A percentile compares a stretch with the other conserved stretches of the same genome.
Conservation (phyloP, 37 sponge, comb jelly and placozoan genomes). For the Halisarca cf. caerulea region DNA sequence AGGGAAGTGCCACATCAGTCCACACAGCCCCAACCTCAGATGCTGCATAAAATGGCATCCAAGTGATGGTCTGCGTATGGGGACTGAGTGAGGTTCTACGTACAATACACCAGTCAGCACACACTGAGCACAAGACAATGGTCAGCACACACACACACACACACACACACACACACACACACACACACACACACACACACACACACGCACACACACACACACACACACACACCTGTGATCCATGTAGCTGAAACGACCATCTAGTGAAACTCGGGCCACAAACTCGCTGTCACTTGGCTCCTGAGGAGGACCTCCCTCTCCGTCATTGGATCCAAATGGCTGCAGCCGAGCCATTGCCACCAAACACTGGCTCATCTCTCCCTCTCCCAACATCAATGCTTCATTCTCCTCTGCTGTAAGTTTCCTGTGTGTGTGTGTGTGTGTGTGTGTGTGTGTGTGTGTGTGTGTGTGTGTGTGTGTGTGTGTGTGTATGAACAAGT, state of each 20-base stretch:
- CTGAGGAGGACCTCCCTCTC: slow-evolving; percentile 16
- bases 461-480: not conserved
- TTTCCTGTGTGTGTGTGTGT: slow-evolving; percentile 32
- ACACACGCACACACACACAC: too few relatives aligned
- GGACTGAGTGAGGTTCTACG: too few relatives aligned
- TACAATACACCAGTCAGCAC: too few relatives aligned
- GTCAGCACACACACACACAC: too few relatives aligned
- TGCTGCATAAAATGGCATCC: too few relatives aligned
- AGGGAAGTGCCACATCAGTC: too few relatives aligned
- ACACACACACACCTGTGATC: slow-evolving; percentile 91
- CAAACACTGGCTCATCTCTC: slow-evolving; percentile 54
- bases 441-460: not conserved
- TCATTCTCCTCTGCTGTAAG: slow-evolving; percentile 62
- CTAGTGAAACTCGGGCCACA: slow-evolving; percentile 68
- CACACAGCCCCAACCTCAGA: too few relatives aligned
- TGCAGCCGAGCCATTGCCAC: slow-evolving; percentile 78
- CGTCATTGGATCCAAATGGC: slow-evolving; percentile 45
- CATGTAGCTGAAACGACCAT: slow-evolving; percentile 82
- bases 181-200: too few relatives aligned
- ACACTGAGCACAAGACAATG: too few relatives aligned
- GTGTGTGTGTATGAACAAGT: not conserved
- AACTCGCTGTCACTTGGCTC: slow-evolving; percentile 68
- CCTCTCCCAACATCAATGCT: slow-evolving; percentile 55
- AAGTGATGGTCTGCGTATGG: too few relatives aligned
- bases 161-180: too few relatives aligned